A percentile compares a stretch with the other conserved stretches of the same genome.
Evolutionary conservation across 2,113 vertebrate species (phyloP).

Genomic region (Melospiza georgiana): DNA sequence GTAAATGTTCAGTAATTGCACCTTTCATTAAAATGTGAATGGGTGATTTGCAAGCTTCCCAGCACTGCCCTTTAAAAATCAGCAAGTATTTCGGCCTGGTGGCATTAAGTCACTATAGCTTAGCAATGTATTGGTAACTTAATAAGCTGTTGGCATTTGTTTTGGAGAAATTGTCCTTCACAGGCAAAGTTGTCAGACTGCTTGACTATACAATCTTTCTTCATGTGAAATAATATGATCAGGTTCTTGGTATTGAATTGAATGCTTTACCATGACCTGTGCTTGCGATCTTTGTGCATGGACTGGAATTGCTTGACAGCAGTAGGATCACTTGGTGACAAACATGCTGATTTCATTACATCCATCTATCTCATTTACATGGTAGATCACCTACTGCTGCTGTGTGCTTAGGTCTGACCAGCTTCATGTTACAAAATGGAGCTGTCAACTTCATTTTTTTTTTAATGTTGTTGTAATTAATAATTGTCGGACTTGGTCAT

Average conservation of each 20-base stretch:
- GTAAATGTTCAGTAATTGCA: conserved; percentile 57
- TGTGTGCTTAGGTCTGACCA: not conserved
- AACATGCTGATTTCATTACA: not conserved
- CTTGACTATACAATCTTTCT: conserved; percentile 72
- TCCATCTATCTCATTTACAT: conserved; percentile 25
- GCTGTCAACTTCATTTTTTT: not conserved
- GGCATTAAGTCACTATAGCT: conserved; percentile 55
- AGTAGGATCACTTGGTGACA: conserved; percentile 45
- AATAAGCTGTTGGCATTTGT: conserved; percentile 69
- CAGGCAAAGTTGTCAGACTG: conserved; percentile 69
- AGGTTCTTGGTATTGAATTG: conserved; percentile 69
- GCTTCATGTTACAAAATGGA: not conserved
- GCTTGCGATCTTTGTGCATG: conserved; percentile 68
- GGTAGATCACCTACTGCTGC: not conserved
- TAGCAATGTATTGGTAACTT: conserved; percentile 67
- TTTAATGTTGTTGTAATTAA: not conserved
- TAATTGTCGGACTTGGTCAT: not conserved
- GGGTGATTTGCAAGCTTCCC: conserved; percentile 41
- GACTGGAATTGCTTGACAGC: conserved; percentile 63
- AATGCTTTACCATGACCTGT: conserved; percentile 63
- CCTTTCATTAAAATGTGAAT: conserved; percentile 68
- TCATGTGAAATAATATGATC: conserved; percentile 65
- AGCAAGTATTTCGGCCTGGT: conserved; percentile 65
- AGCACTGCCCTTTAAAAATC: conserved; percentile 60
- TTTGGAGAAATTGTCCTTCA: conserved; percentile 66